phyloP scores from a whole-genome alignment of 1,140 invertebrate species.

The Atopsyche davidsoni region DNA sequence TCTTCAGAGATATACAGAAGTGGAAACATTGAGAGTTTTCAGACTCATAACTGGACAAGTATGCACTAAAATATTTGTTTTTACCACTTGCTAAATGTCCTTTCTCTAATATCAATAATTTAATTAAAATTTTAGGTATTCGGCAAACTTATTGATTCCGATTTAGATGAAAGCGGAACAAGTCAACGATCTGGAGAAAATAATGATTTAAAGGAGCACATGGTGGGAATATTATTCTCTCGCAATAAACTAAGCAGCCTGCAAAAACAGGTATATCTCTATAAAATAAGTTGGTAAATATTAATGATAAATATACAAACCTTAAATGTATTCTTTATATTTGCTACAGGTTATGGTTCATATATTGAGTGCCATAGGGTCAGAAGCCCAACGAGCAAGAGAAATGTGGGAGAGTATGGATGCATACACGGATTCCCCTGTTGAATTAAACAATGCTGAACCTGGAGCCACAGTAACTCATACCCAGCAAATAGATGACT shows the following conservation, averaged over 20 bases:
- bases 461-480: constrained; percentile 36
- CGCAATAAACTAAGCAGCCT: constrained; percentile 89
- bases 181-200: constrained; percentile 60
- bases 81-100: too few species aligned
- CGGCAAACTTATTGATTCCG: constrained; percentile 71
- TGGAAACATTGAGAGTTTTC: constrained; percentile 89
- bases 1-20: constrained; percentile 81
- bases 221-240: constrained; percentile 94
- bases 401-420: constrained; percentile 79
- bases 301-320: constrained; percentile 8
- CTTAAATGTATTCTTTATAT: constrained; percentile 7
- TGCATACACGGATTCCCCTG: constrained; percentile 34
- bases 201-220: constrained; percentile 89
- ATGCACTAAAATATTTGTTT: constrained; percentile 25
- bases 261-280: constrained; percentile 76
- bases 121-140: constrained; percentile 62
- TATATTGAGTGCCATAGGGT: constrained; percentile 87
- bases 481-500: constrained; percentile 67
- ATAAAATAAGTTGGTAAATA: constrained; percentile 5
- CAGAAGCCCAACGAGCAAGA: constrained; percentile 74
- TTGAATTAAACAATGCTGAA: constrained; percentile 17
- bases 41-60: constrained; percentile 89
- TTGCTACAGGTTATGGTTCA: constrained; percentile 73
- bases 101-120: neutral
- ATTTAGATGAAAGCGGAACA: constrained; percentile 37